Evolutionary conservation across 2,113 vertebrate genomes (phyloP), one percentile per base, ranked within the genome.

Genomic region (Myiagra hebetior): DNA sequence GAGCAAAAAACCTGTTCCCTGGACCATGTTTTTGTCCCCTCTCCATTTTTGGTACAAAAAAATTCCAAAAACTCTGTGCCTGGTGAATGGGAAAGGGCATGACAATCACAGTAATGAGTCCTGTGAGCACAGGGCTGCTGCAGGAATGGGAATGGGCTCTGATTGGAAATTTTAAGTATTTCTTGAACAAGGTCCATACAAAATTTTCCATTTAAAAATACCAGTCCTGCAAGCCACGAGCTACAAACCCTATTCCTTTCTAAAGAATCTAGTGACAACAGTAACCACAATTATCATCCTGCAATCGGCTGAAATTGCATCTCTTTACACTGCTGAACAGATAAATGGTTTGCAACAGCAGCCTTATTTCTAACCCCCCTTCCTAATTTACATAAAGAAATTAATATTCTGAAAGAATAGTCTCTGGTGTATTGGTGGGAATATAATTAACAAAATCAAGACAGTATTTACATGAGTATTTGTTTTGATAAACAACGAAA

Each of bases 401-500:
- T 95, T 80, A 80, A 72, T 91, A 95, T 93, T 89, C 91, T 78
- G 68, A 81, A 92, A 92, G 41, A 81, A 78, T 59, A 27, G 42
- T 84, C 62, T 37, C 82, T 83, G 33, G 21, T 89, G 63, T 70
- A 46, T 59, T 69, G 46, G 86, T 91, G 56, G 56, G 74, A 96
- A 91, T 56, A 72, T 62, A 95, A 90, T 95, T 95, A 95, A 89
- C 60, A 81, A 84, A 93, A 93, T 85, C 59, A 89, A 95, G 76
- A 67, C 50, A 73, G 72, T n/a, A 84, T 84, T 97, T 95, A 84
- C 75, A 87, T n/a, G 12, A 46, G 41, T 46, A 73, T 91, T 95
- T 96, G 82, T 95, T 95, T n/a, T 59, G 63, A 47, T 92, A 95
- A 92, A 92, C 82, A 95, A 77, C 46, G 47, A 92, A 92, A 86